Base-by-base conservation (phyloP, 2,888 invertebrate genomes). In the Ptychoptera contaminata region DNA sequence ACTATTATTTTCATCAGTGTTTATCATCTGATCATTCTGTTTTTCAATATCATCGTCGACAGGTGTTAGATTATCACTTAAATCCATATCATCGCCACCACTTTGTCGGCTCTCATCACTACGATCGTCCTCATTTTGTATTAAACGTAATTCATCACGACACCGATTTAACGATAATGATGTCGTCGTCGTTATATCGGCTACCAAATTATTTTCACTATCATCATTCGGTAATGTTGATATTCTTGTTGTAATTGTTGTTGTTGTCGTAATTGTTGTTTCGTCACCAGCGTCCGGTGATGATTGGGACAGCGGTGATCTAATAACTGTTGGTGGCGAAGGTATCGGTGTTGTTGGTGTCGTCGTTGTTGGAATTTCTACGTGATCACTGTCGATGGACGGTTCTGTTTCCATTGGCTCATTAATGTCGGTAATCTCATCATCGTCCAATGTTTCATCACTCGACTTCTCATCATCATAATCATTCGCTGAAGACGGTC, bases 1-100 rank as follows among this genome's bases (percentile, higher is more conserved):
- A 52, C 10, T 53, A 38, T 38, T n/a, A 10, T 37, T 11, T 11
- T 34, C 32, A 30, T 36, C 11, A 30, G n/a, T 42, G 37, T 4
- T 37, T 29, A 31, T 37, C 37, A 16, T 16, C n/a, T n/a, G n/a
- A n/a, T n/a, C n/a, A n/a, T n/a, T n/a, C n/a, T n/a, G n/a, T n/a
- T n/a, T n/a, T n/a, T n/a, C n/a, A n/a, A n/a, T n/a, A n/a, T 9
- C 7, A 30, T 30, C 30, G 9, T 30, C 30, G 9, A 8, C 30
- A 30, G 9, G 7, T 8, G 30, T 9, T 8, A 30, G 7, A 30
- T 30, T 30, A 30, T 30, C 9, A 30, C 9, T 30, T 30, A 30
- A 8, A 30, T 30, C 7, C 6, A 30, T 30, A 30, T 16, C 31
- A 42, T 35, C n/a, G n/a, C n/a, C n/a, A n/a, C n/a, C n/a, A 23